These are phyloP conservation scores for Catostylus mosaicus DNA, from an alignment of 30 jellyfish, hydroid and myxozoan genomes.

Conservation along the genomic window DNA sequence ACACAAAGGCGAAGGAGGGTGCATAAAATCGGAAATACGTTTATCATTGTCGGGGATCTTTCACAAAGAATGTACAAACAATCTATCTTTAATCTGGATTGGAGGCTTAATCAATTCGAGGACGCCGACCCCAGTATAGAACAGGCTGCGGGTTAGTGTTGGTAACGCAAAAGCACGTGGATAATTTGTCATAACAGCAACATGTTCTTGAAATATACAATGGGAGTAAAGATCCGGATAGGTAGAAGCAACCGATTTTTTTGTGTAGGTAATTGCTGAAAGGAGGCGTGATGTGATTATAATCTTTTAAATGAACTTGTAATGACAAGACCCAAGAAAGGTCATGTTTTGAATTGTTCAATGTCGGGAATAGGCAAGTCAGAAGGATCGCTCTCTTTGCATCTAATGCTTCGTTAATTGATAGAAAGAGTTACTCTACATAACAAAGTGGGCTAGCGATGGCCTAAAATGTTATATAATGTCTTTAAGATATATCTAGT, in stretches of 20 bases:
- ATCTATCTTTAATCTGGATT: conserved; percentile 18
- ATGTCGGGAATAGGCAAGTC: background rate
- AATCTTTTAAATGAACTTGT: conserved; percentile 5
- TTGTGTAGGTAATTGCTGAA: background rate
- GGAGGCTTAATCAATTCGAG: conserved; percentile 47
- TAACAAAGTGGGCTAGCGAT: too few relatives aligned
- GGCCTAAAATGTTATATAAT: too few relatives aligned
- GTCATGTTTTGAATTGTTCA: background rate
- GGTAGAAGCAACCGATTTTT: conserved; percentile 18
- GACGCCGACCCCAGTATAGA: conserved; percentile 23
- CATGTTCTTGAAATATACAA: conserved; percentile 7
- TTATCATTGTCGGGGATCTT: conserved; percentile 37
- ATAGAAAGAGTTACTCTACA: too few relatives aligned
- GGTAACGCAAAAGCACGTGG: conserved; percentile 41
- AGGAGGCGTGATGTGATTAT: conserved; percentile 5
- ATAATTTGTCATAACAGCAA: conserved; percentile 14
- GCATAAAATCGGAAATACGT: background rate
- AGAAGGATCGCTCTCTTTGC: background rate
- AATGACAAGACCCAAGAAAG: background rate
- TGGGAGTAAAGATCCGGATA: background rate
- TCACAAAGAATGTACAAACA: conserved; percentile 30
- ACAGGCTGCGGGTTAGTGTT: conserved; percentile 51
- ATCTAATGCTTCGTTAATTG: background rate
- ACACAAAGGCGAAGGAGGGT: background rate
- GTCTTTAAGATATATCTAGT: too few relatives aligned